These are phyloP conservation scores for Hetaerina americana DNA, from an alignment of 1,140 invertebrate species.

Conservation along the genomic window DNA sequence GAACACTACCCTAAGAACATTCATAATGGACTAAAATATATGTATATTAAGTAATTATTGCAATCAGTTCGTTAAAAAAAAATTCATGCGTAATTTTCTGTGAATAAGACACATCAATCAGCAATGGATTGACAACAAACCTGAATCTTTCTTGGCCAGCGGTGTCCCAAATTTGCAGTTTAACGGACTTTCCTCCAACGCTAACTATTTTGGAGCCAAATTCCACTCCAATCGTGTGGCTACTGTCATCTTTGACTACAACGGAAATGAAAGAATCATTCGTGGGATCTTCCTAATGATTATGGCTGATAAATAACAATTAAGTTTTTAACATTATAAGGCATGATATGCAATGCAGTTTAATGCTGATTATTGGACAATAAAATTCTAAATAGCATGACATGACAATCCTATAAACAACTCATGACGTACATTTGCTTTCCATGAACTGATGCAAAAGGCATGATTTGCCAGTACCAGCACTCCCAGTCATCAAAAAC, in stretches of 20 bases:
- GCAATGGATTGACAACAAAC: conserved; percentile 23
- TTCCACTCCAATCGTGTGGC: conserved; percentile 71
- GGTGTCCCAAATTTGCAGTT: conserved; percentile 77
- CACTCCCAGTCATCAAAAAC: conserved; percentile 71
- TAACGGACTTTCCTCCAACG: conserved; percentile 70
- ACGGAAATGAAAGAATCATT: conserved; percentile 12
- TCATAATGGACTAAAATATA: background rate
- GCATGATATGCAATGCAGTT: conserved; percentile 2
- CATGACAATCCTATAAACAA: no score
- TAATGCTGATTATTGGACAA: no score
- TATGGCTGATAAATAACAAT: background rate
- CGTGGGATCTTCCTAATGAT: background rate
- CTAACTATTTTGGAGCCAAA: conserved; percentile 76
- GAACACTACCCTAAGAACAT: no score
- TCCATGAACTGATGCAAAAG: conserved; percentile 82
- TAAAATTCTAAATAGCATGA: background rate
- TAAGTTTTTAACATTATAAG: background rate
- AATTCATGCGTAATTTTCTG: no score
- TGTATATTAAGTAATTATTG: background rate
- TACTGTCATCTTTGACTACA: conserved; percentile 63
- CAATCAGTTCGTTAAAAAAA: background rate
- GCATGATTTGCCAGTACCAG: conserved; percentile 78
- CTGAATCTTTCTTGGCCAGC: conserved; percentile 56
- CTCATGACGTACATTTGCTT: conserved; percentile 68
- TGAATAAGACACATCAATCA: background rate